These are phyloP conservation scores for Malurus leucopterus DNA, from an alignment of 2,797 vertebrate genomes.

Conservation along the genomic window DNA sequence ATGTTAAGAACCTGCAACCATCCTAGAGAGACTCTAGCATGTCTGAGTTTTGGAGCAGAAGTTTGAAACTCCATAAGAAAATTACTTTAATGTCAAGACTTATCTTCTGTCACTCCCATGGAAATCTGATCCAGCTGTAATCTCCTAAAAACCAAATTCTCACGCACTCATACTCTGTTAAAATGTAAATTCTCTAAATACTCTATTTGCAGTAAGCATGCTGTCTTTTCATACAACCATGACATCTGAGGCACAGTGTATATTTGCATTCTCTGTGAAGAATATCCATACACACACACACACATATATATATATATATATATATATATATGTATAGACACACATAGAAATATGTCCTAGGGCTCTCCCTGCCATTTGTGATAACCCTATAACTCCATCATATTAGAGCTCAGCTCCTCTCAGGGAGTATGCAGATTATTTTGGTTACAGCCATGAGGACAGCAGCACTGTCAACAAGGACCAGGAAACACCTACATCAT, in stretches of 20 bases:
- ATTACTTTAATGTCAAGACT: constrained; percentile 39
- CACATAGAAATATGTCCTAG: not conserved
- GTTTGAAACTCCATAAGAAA: not conserved
- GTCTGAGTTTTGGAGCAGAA: not conserved
- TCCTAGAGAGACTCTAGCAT: not conserved
- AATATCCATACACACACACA: not conserved
- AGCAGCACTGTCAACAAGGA: not conserved
- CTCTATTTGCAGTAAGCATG: not conserved
- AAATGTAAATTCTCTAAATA: constrained; percentile 27
- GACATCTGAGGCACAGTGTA: not conserved
- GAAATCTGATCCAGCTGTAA: constrained; percentile 44
- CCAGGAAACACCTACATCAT: not conserved
- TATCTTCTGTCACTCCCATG: constrained; percentile 8
- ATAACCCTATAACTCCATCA: not conserved
- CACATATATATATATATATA: not conserved
- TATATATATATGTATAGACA: too few relatives aligned
- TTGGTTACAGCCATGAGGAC: not conserved
- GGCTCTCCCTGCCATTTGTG: not conserved
- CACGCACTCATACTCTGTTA: not conserved
- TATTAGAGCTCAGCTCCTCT: not conserved
- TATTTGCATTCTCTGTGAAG: not conserved
- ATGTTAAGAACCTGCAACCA: not conserved
- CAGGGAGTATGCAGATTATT: not conserved
- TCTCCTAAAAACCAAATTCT: constrained; percentile 11
- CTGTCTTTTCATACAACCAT: not conserved